Conservation (phyloP, 1,140 invertebrate genomes). For the Ctenoplectra terminalis region DNA sequence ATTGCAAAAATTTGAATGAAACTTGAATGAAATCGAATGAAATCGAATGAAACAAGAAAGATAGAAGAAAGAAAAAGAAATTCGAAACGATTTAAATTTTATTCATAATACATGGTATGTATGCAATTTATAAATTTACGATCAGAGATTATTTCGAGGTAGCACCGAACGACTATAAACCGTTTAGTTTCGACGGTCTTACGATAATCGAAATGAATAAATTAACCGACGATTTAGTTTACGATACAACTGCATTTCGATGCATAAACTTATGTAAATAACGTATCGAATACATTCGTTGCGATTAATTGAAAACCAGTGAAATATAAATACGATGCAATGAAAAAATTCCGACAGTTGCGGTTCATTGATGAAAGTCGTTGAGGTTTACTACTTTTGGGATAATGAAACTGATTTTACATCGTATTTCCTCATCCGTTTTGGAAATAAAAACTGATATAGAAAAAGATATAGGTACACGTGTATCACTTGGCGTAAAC, state of each 20-base stretch:
- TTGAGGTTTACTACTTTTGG: neutral
- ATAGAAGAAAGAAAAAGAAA: too few relatives aligned
- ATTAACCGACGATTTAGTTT: neutral
- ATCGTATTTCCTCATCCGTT: neutral
- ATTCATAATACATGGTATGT: neutral
- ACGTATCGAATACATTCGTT: neutral
- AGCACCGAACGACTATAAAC: neutral
- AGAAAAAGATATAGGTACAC: neutral
- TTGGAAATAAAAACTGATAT: neutral
- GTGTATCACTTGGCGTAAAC: neutral
- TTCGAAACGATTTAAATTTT: neutral
- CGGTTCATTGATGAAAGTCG: conserved; percentile 4
- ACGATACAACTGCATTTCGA: neutral
- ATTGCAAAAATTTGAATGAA: neutral
- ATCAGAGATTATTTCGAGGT: neutral
- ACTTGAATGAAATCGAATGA: too few relatives aligned
- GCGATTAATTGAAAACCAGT: neutral
- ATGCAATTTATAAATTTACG: neutral
- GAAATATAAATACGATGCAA: neutral
- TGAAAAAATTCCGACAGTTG: neutral
- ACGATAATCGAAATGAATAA: neutral
- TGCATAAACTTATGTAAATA: neutral
- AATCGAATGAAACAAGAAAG: neutral
- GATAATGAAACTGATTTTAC: neutral
- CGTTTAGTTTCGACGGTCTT: neutral